Evolutionary conservation across 2,797 vertebrate genomes (phyloP).

Genomic region (Rhadinocentrus ornatus): DNA sequence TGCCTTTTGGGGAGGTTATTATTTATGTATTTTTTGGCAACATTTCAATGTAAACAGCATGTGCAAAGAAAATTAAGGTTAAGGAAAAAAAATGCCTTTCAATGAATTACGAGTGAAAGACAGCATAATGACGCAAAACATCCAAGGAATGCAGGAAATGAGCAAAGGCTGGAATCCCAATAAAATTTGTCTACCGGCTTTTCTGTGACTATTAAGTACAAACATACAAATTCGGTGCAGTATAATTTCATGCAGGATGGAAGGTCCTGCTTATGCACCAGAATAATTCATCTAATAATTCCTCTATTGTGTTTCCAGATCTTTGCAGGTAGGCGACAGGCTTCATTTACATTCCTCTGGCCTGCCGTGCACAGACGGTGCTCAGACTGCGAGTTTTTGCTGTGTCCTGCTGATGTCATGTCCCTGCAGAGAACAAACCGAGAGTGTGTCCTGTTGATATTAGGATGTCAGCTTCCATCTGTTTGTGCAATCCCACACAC

Average conservation of each 20-base stretch:
- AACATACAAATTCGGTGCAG: neutral
- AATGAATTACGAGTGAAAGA: constrained; percentile 8
- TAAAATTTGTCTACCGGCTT: neutral
- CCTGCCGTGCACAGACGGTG: neutral
- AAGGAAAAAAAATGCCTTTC: neutral
- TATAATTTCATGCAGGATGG: constrained; percentile 19
- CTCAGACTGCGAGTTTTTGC: constrained; percentile 34
- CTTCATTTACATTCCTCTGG: constrained; percentile 56
- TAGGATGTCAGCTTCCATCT: constrained; percentile 68
- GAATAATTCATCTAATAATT: constrained; percentile 33
- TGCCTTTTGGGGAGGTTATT: constrained; percentile 1
- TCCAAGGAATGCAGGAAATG: constrained; percentile 48
- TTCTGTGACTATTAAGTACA: neutral
- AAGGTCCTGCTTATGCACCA: constrained; percentile 10
- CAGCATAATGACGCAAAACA: constrained; percentile 17
- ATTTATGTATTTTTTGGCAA: constrained; percentile 2
- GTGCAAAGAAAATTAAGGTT: too few species aligned
- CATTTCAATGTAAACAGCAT: constrained; percentile 1
- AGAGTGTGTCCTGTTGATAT: constrained; percentile 75
- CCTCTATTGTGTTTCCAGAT: constrained; percentile 49
- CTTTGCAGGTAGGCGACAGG: constrained; percentile 44
- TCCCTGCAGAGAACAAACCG: constrained; percentile 59
- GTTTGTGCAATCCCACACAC: constrained; percentile 49
- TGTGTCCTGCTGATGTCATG: constrained; percentile 68
- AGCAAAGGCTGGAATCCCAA: constrained; percentile 8